phyloP scores from a whole-genome alignment of 1,140 invertebrate species.

The Drosophila teissieri region DNA sequence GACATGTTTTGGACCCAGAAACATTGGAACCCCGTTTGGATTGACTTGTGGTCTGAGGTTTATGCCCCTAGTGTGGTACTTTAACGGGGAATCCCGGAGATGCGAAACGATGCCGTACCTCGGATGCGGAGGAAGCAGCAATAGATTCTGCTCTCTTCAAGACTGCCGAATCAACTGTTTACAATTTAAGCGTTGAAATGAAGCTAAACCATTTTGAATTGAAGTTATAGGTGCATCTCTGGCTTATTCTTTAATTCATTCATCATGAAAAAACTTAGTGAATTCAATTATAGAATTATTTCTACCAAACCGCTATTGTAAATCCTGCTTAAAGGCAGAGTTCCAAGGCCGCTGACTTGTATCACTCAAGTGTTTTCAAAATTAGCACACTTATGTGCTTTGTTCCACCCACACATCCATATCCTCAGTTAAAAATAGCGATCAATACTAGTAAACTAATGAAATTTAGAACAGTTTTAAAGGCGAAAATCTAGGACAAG shows the following conservation, averaged over 20 bases:
- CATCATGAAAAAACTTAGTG: background rate
- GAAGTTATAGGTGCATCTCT: too few species aligned
- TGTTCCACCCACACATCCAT: too few species aligned
- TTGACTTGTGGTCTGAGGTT: background rate
- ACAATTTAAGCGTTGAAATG: background rate
- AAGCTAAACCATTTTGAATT: background rate
- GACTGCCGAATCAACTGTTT: background rate
- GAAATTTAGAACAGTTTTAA: too few species aligned
- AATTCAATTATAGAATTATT: too few species aligned
- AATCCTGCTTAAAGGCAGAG: too few species aligned
- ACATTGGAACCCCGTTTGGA: background rate
- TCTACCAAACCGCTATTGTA: too few species aligned
- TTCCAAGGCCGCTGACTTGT: too few species aligned
- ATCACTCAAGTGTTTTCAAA: too few species aligned
- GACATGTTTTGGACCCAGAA: background rate
- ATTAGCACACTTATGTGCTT: too few species aligned
- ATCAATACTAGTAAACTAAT: too few species aligned
- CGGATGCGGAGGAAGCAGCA: background rate
- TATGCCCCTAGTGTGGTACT: background rate
- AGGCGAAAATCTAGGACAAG: background rate
- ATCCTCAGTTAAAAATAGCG: too few species aligned
- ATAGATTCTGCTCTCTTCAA: background rate
- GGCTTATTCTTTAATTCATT: too few species aligned
- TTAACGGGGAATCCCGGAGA: background rate
- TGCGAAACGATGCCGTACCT: background rate